Evolutionary conservation across 35 echinoderm and acorn worm species (phyloP), one percentile per base, ranked within the genome.

Genomic region (Stichopus chloronotus): DNA sequence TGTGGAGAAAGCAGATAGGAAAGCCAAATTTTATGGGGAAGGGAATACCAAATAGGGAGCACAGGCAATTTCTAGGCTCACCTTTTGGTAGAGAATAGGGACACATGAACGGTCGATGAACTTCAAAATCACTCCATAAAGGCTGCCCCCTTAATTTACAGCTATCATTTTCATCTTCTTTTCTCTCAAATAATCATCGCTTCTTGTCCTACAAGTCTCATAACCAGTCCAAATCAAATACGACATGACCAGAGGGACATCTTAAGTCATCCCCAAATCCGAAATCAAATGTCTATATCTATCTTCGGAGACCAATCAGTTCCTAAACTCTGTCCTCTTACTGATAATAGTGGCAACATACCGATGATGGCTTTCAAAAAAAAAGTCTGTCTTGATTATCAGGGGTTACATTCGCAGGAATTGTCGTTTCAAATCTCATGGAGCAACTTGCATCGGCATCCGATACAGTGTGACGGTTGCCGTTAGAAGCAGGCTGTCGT

Each of bases 221-320:
- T 85, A 85, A 85, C 55, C 57, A 85, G 55, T 56, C 82, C 55
- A 85, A 85, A 85, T 85, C 82, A 85, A 85, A 85, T 59, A 58
- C 55, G 82, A 85, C 82, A 58, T 58, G 82, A 85, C 82, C 57
- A 58, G 57, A 85, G 82, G 82, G 82, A 85, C 82, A 58, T 85
- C 82, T 85, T 85, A 85, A 85, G 82, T 85, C 80, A 83, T 83
- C 53, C 80, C 80, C 80, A 83, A 83, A 83, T 83, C 82, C n/a
- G 82, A 85, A 85, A 85, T 85, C 82, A 85, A 85, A 85, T 85
- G 82, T 85, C 82, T 85, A 56, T 58, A 85, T 58, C 82, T 85
- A 85, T 85, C 82, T 58, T 58, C 57, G 54, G 82, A 85, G 82
- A 85, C 82, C 82, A 85, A 85, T 85, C 82, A 85, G 82, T 56